phyloP scores from a whole-genome alignment of 1,140 invertebrate genomes.

The Bilobella aurantiaca region DNA sequence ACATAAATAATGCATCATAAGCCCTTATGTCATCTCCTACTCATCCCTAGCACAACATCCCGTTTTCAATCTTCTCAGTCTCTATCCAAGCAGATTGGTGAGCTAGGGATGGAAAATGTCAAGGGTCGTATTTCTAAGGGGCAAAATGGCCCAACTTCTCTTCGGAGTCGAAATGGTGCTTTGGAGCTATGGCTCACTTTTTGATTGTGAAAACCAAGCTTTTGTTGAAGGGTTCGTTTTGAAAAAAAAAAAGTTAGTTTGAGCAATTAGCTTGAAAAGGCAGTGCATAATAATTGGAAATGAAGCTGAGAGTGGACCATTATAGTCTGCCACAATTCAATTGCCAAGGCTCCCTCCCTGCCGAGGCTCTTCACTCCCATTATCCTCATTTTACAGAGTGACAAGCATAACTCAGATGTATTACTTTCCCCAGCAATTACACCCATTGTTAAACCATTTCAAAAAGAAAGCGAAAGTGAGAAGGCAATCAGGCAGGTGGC shows the following conservation, averaged over 20 bases:
- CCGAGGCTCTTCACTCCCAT: neutral
- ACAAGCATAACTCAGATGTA: neutral
- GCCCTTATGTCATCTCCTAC: conserved; percentile 19
- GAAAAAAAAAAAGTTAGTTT: too few species aligned
- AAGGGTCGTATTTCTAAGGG: conserved; percentile 7
- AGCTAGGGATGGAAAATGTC: conserved; percentile 1
- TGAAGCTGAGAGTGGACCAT: too few species aligned
- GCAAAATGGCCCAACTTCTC: too few species aligned
- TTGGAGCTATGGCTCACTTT: too few species aligned
- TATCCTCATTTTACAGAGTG: neutral
- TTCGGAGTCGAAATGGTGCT: too few species aligned
- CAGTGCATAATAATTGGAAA: too few species aligned
- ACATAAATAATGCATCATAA: conserved; percentile 20
- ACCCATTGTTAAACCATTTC: neutral
- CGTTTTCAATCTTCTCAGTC: neutral
- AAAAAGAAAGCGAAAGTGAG: neutral
- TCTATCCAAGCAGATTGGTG: neutral
- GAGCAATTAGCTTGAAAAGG: too few species aligned
- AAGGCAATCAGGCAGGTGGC: neutral
- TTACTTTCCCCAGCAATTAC: too few species aligned
- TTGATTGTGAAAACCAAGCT: too few species aligned
- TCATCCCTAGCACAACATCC: neutral
- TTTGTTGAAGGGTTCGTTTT: too few species aligned
- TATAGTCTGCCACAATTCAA: conserved; percentile 28
- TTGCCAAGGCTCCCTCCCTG: neutral